A percentile compares a stretch with the other conserved stretches of the same genome.
Evolutionary conservation across 2,888 invertebrate species (phyloP).

Genomic region (Drosophila gaucha): DNA sequence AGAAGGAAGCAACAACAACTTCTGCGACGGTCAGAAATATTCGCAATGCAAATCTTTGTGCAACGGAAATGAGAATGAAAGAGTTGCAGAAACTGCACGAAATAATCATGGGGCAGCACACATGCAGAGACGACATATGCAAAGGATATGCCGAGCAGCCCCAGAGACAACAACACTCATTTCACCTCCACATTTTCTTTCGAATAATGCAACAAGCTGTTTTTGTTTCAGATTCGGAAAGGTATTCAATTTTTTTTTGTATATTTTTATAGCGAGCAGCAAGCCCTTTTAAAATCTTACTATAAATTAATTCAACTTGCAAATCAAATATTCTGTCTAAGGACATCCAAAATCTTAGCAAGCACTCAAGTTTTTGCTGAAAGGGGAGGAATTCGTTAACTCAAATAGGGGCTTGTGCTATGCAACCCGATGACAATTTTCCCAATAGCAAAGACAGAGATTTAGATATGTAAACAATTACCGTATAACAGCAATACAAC

Average conservation of each 20-base stretch:
- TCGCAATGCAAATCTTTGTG: slow-evolving; percentile 56
- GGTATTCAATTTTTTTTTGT: slow-evolving; percentile 1
- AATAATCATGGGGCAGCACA: slow-evolving; percentile 30
- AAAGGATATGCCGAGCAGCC: slow-evolving; percentile 3
- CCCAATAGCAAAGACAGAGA: slow-evolving; percentile 9
- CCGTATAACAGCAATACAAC: background rate
- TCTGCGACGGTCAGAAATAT: slow-evolving; percentile 28
- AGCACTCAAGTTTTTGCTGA: background rate
- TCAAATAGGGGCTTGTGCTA: background rate
- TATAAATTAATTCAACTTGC: background rate
- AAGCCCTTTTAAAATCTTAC: background rate
- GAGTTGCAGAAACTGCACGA: slow-evolving; percentile 7
- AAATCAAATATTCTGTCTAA: slow-evolving; percentile 1
- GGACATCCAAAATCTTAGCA: background rate
- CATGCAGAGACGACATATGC: background rate
- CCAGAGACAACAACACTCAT: background rate
- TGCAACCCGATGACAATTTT: slow-evolving; percentile 20
- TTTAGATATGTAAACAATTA: slow-evolving; percentile 16
- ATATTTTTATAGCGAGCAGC: slow-evolving; percentile 8
- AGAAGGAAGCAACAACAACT: slow-evolving; percentile 7
- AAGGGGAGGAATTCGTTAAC: slow-evolving; percentile 12
- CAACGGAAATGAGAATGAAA: slow-evolving; percentile 38
- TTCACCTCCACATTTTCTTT: background rate
- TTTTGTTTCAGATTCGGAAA: background rate
- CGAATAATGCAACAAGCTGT: background rate